Base-by-base conservation (phyloP, 2,113 vertebrate species). In the Sylvia atricapilla region DNA sequence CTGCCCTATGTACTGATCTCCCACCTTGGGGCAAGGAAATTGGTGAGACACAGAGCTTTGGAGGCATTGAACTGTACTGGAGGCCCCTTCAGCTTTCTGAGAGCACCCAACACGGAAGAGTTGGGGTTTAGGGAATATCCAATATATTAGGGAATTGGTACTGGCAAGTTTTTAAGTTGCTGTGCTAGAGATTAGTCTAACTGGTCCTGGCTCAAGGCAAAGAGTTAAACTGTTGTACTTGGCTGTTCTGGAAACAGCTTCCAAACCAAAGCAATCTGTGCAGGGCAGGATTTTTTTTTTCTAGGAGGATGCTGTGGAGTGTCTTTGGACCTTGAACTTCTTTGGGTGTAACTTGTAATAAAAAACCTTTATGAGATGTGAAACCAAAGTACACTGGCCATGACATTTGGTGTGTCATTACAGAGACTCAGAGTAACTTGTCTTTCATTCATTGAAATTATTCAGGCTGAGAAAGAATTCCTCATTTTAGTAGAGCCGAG, bases 321-420 rank as follows among this genome's bases (percentile, higher is more conserved):
- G 35, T 67, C 55, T 70, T 66, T 92, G 82, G 66, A 94, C 90
- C 59, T 96, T 91, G 87, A 53, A 37, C 73, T 12, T 84, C 58
- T 79, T 79, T 93, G 96, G 81, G 95, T 91, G 95, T 89, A 85
- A 46, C 95, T 67, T 41, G 8, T 47, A 76, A 75, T 62, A 41
- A 87, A 75, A 67, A 39, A 78, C 5, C 10, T 94, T 97, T 90
- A 93, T 43, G 70, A 63, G 19, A 58, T n/a, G 17, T 62, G 41
- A 55, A 79, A 33, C 15, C 80, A 92, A 93, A 92, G 94, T 94
- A 30, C 81, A 56, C 11, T 9, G 39, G n/a, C 76, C 19, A 12
- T 89, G 31, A 87, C 7, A 52, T 47, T 66, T 86, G 46, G 59
- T 19, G 44, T 92, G 85, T 82, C 41, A 35, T 67, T 80, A 11